Evolutionary conservation across 2,113 vertebrate genomes (phyloP).

Genomic region (Podarcis raffonei): DNA sequence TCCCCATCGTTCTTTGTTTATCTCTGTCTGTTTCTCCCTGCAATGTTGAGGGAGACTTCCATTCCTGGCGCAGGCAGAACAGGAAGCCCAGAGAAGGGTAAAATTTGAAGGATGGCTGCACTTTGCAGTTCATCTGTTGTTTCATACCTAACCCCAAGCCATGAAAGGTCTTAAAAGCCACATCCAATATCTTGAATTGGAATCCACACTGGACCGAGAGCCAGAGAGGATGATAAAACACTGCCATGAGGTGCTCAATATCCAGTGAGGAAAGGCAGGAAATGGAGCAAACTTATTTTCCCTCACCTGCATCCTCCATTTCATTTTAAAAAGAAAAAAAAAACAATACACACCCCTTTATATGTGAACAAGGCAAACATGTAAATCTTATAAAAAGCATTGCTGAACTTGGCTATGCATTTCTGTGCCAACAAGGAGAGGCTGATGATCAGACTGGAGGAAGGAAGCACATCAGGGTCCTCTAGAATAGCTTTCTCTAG

Average conservation of each 20-base stretch:
- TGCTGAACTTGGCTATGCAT: conserved; percentile 45
- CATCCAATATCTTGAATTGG: neutral
- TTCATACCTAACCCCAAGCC: neutral
- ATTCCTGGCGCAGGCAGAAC: too few relatives aligned
- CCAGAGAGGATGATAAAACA: neutral
- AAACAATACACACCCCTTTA: neutral
- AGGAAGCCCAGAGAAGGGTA: too few relatives aligned
- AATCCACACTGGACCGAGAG: neutral
- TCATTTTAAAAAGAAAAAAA: neutral
- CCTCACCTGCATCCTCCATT: neutral
- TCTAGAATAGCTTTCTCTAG: neutral
- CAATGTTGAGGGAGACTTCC: too few relatives aligned
- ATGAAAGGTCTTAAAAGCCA: neutral
- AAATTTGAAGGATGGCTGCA: too few relatives aligned
- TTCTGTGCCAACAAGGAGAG: neutral
- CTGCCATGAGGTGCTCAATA: neutral
- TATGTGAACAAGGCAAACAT: neutral
- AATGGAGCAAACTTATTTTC: too few relatives aligned
- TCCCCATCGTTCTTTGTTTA: too few relatives aligned
- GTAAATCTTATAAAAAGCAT: conserved; percentile 3
- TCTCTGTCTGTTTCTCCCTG: too few relatives aligned
- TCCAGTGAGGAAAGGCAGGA: neutral
- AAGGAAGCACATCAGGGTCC: neutral
- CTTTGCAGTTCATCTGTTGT: neutral
- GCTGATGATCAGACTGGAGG: neutral